phyloP scores from a whole-genome alignment of 2,797 vertebrate genomes.

The Anniella stebbinsi region DNA sequence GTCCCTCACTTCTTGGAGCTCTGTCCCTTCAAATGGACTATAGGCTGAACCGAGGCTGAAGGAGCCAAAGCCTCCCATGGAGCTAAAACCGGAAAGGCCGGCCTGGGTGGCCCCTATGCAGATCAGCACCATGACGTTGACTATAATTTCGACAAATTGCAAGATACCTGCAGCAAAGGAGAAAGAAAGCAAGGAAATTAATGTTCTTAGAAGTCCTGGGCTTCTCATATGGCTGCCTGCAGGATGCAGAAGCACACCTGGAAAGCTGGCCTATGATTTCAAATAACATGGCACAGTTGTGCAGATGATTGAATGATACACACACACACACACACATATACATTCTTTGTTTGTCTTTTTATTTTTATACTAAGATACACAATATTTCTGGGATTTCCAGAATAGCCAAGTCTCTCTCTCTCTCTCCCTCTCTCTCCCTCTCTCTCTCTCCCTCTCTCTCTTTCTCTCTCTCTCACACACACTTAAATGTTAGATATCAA shows the following conservation, averaged over 20 bases:
- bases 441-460: too few relatives aligned
- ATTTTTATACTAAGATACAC: too few relatives aligned
- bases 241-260: background rate
- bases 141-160: conserved; percentile 84
- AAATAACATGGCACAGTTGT: background rate
- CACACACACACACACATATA: too few relatives aligned
- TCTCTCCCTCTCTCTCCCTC: too few relatives aligned
- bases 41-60: conserved; percentile 81
- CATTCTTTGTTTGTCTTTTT: background rate
- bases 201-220: background rate
- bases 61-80: conserved; percentile 76
- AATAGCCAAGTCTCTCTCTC: background rate
- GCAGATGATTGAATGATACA: background rate
- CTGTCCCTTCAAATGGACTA: conserved; percentile 86
- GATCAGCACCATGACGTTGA: conserved; percentile 88
- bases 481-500: background rate
- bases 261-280: background rate
- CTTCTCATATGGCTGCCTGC: background rate
- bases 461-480: too few relatives aligned
- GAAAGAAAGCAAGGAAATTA: background rate
- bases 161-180: conserved; percentile 81
- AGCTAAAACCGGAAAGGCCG: conserved; percentile 82
- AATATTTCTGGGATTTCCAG: background rate
- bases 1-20: conserved; percentile 84
- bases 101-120: conserved; percentile 86